Conservation (phyloP, 2,888 invertebrate species). For the Mycalesis mineus region DNA sequence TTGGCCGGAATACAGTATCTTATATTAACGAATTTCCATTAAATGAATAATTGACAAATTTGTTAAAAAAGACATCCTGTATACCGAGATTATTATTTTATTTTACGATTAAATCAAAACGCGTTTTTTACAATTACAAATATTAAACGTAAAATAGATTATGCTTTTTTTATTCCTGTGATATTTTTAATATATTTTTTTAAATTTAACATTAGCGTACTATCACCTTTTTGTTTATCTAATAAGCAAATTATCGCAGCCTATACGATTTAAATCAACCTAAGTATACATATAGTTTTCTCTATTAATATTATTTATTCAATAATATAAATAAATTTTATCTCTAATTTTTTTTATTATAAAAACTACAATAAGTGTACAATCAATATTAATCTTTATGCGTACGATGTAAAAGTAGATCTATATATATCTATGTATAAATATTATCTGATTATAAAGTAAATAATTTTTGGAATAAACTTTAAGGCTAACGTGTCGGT, state of each 20-base stretch:
- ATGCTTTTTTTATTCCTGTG: slow-evolving; percentile 63
- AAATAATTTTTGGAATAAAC: slow-evolving; percentile 74
- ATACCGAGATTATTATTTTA: slow-evolving; percentile 24
- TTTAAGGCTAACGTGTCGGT: slow-evolving; percentile 65
- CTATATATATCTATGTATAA: slow-evolving; percentile 55
- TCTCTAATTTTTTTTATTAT: slow-evolving; percentile 50
- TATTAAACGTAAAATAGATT: slow-evolving; percentile 49
- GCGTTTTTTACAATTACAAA: slow-evolving; percentile 19
- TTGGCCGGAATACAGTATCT: slow-evolving; percentile 31
- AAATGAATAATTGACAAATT: slow-evolving; percentile 34
- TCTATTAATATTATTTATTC: slow-evolving; percentile 30
- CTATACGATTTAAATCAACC: slow-evolving; percentile 49
- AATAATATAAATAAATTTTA: slow-evolving; percentile 69
- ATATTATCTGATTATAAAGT: slow-evolving; percentile 75
- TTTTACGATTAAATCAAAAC: neutral
- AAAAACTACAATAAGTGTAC: slow-evolving; percentile 73
- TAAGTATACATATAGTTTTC: slow-evolving; percentile 57
- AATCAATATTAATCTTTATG: slow-evolving; percentile 68
- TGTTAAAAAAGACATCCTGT: slow-evolving; percentile 30
- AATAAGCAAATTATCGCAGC: slow-evolving; percentile 64
- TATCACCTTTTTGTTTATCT: slow-evolving; percentile 52
- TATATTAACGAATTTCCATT: slow-evolving; percentile 24
- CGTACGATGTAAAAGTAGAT: slow-evolving; percentile 74
- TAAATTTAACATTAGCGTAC: slow-evolving; percentile 32
- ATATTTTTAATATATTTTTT: slow-evolving; percentile 35